Evolutionary conservation across 2,888 invertebrate genomes (phyloP), one percentile per base, ranked within the genome.

Genomic region (Zaprionus obscuricornis): DNA sequence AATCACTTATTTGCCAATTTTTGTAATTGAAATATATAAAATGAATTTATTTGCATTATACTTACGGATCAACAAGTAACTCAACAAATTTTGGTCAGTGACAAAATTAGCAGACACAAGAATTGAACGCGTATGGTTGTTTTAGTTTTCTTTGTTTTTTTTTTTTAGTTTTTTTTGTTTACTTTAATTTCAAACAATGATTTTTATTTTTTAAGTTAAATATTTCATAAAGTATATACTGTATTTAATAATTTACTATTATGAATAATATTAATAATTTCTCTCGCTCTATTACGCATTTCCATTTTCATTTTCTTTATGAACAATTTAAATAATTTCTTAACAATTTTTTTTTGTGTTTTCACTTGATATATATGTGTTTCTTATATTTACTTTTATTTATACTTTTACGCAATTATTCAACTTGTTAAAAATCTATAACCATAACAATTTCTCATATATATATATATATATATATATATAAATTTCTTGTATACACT

Each of bases 391-490:
- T 86, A 37, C 75, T 74, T 77, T 66, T 55, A 75, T 85, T 77
- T 75, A 71, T 27, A 39, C 46, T 62, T 63, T 78, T 87, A 88
- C 82, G 81, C 87, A 88, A 86, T 84, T 87, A 87, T 86, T 86
- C 88, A 86, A 86, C 85, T 86, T 86, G 79, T 83, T 87, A 85
- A 85, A 85, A 87, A 86, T 81, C 86, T 85, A 83, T 87, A 85
- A 87, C 86, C 87, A 85, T 85, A 85, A 85, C 87, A 87, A 85
- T 75, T 87, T 83, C 65, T 74, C 60, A 85, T 78, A 66, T 70
- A 73, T 73, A 57, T 66, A 55, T 74, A 43, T 73, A 37, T 54
- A 24, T 56, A 46, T 70, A 63, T 68, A 49, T 56, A 39, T 49
- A 34, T 60, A 39, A 54, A 29, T 51, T 58, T 65, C 57, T 60